Evolutionary conservation across 2,888 invertebrate genomes (phyloP).

Genomic region (Nyleta sp.): DNA sequence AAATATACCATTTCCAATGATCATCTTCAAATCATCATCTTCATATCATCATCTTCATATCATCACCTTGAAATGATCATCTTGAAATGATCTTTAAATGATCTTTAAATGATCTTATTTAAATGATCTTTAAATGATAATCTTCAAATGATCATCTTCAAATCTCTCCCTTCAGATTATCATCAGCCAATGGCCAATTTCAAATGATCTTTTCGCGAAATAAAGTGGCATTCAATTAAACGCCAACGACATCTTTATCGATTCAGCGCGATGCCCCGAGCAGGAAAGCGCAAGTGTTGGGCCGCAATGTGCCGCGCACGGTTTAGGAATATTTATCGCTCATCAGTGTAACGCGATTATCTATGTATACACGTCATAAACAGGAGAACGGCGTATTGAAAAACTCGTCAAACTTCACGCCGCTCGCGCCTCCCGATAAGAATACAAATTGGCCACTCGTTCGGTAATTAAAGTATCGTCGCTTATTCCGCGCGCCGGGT

Average conservation of each 20-base stretch:
- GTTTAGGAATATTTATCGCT: slow-evolving; percentile 60
- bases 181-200: no score
- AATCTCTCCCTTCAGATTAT: no score
- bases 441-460: slow-evolving; percentile 13
- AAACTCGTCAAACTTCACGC: slow-evolving; percentile 21
- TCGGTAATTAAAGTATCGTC: slow-evolving; percentile 11
- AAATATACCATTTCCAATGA: no score
- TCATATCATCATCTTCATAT: no score
- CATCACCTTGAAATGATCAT: no score
- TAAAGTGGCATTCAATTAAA: slow-evolving; percentile 49
- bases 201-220: no score
- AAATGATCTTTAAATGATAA: no score
- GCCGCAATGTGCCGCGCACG: slow-evolving; percentile 51
- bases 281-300: slow-evolving; percentile 58
- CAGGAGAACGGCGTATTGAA: slow-evolving; percentile 22
- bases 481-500: background rate
- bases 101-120: no score
- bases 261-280: slow-evolving; percentile 45
- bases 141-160: no score
- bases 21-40: no score
- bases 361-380: slow-evolving; percentile 34
- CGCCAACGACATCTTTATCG: slow-evolving; percentile 51
- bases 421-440: background rate
- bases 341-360: slow-evolving; percentile 47
- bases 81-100: no score